Evolutionary conservation across 2,888 invertebrate genomes (phyloP).

Genomic region (Empis livida): DNA sequence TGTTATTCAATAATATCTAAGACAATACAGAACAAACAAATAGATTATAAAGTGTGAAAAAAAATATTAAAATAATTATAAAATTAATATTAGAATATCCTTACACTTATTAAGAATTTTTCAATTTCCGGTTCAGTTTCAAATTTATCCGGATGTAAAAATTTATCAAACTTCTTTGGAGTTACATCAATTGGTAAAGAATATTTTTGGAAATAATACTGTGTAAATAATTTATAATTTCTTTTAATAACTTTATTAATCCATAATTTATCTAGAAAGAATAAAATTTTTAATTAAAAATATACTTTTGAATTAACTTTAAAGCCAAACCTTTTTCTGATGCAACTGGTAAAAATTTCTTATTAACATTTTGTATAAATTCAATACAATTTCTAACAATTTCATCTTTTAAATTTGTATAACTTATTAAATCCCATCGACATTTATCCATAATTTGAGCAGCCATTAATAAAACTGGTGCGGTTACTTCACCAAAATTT

Average conservation of each 20-base stretch:
- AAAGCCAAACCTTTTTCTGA: slow-evolving; percentile 20
- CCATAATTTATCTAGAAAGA: slow-evolving; percentile 23
- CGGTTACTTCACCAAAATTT: slow-evolving; percentile 21
- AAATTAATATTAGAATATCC: slow-evolving; percentile 2
- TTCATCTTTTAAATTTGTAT: slow-evolving; percentile 20
- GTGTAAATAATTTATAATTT: slow-evolving; percentile 19
- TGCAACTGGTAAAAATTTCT: slow-evolving; percentile 21
- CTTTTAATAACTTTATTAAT: slow-evolving; percentile 22
- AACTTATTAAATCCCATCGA: slow-evolving; percentile 26
- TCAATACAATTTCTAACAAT: slow-evolving; percentile 20
- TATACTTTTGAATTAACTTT: neutral
- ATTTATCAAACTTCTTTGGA: slow-evolving; percentile 22
- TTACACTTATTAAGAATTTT: slow-evolving; percentile 24
- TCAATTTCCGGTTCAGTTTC: slow-evolving; percentile 19
- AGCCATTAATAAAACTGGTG: slow-evolving; percentile 23
- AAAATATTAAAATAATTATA: neutral
- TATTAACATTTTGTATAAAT: slow-evolving; percentile 20
- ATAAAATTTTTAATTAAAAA: neutral
- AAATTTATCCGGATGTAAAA: slow-evolving; percentile 19
- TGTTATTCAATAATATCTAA: no score
- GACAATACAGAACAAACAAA: neutral
- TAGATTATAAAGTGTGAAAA: neutral
- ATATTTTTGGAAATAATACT: slow-evolving; percentile 27
- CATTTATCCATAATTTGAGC: slow-evolving; percentile 25
- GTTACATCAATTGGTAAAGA: slow-evolving; percentile 16